Conservation (phyloP, 2,797 vertebrate species). For the Harpagifer antarcticus region DNA sequence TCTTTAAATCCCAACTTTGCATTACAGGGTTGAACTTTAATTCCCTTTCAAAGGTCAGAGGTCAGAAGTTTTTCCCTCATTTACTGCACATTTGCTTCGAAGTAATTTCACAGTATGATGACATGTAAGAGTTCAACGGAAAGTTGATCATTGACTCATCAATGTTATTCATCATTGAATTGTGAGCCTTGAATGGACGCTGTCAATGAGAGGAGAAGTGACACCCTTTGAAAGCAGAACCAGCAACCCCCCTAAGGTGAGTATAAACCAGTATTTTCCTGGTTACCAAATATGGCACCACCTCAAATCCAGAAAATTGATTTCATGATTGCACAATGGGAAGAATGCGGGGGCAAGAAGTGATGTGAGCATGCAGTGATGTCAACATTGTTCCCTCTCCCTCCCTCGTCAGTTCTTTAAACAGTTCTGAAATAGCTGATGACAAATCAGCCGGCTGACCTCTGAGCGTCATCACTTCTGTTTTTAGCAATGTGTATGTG, state of each 20-base stretch:
- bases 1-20: not conserved
- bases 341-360: conserved; percentile 59
- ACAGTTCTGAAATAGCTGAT: conserved; percentile 79
- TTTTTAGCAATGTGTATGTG: conserved; percentile 69
- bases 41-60: conserved; percentile 13
- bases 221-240: not conserved
- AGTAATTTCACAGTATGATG: conserved; percentile 13
- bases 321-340: conserved; percentile 60
- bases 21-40: not conserved
- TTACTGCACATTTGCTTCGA: not conserved
- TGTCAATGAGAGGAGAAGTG: not conserved
- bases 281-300: conserved; percentile 62
- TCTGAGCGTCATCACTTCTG: conserved; percentile 72
- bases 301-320: conserved; percentile 44
- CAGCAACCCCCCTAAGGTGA: conserved; percentile 33
- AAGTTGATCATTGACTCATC: not conserved
- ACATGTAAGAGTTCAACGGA: not conserved
- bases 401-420: conserved; percentile 66
- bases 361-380: conserved; percentile 64
- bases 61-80: conserved; percentile 6
- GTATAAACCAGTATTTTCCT: not conserved
- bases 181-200: not conserved
- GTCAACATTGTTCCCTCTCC: conserved; percentile 71
- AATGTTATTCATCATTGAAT: conserved; percentile 8
- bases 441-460: conserved; percentile 76